A percentile compares a stretch with the other conserved stretches of the same genome.
These are phyloP conservation scores for Eupsittula cactorum DNA, from an alignment of 2,113 vertebrate species.

Conservation along the genomic window DNA sequence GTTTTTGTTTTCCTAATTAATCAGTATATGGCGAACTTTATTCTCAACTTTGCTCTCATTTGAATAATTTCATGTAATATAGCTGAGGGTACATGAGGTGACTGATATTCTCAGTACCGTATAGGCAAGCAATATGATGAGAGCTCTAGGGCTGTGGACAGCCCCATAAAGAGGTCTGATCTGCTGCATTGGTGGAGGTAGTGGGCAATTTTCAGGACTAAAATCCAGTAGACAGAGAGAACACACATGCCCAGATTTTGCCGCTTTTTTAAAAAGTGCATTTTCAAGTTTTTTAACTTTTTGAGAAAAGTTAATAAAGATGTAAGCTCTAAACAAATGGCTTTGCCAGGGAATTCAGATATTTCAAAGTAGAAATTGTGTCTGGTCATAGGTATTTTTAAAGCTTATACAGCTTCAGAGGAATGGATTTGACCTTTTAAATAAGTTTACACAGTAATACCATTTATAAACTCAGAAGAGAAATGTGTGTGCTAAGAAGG, in stretches of 20 bases:
- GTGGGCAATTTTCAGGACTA: not conserved
- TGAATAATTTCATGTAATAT: not conserved
- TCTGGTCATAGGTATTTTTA: not conserved
- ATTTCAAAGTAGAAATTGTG: not conserved
- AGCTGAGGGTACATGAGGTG: not conserved
- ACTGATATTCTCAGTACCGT: accelerated
- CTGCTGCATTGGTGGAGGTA: not conserved
- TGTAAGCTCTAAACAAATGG: not conserved
- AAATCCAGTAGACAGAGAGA: not conserved
- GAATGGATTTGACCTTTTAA: not conserved
- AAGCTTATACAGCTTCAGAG: not conserved
- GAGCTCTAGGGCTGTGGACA: not conserved
- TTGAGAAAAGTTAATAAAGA: not conserved
- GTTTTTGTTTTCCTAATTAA: not conserved
- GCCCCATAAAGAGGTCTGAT: not conserved
- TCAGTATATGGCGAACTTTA: not conserved
- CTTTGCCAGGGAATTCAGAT: not conserved
- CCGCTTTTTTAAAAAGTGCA: not conserved
- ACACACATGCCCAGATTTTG: not conserved
- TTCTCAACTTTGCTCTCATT: not conserved
- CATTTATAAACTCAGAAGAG: not conserved
- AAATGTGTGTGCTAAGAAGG: not conserved
- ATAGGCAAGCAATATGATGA: accelerated
- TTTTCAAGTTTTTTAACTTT: not conserved
- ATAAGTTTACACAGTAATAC: not conserved